Conservation (phyloP, 2,113 vertebrate species). For the Globicephala melas region DNA sequence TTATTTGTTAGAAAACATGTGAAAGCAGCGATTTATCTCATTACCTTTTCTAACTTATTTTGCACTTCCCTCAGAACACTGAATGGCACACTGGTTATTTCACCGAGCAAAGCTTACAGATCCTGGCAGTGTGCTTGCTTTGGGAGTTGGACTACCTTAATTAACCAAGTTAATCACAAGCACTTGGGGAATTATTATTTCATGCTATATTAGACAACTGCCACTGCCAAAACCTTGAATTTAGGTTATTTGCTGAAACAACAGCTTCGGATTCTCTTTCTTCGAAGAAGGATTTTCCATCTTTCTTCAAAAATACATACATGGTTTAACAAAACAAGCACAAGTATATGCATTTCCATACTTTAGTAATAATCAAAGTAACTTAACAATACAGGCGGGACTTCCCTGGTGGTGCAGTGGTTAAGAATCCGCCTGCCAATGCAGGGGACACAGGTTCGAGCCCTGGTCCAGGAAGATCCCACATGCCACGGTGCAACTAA, state of each 20-base stretch:
- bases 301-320: not conserved
- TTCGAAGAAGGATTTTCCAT: too few relatives aligned
- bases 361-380: not conserved
- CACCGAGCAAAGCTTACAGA: not conserved
- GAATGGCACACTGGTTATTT: not conserved
- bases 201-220: not conserved
- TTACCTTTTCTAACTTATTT: conserved; percentile 22
- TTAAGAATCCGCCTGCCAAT: too few relatives aligned
- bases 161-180: not conserved
- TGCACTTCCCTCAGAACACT: not conserved
- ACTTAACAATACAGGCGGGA: too few relatives aligned
- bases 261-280: not conserved
- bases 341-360: not conserved
- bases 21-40: not conserved
- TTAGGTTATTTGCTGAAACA: not conserved
- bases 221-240: not conserved
- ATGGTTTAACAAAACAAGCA: not conserved
- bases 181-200: not conserved
- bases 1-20: conserved; percentile 24
- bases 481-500: too few relatives aligned
- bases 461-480: too few relatives aligned
- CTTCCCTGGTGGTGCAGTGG: too few relatives aligned
- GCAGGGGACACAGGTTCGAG: too few relatives aligned
- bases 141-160: not conserved
- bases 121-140: not conserved